Conservation (phyloP, 1,140 invertebrate genomes). For the Drosophila elegans region DNA sequence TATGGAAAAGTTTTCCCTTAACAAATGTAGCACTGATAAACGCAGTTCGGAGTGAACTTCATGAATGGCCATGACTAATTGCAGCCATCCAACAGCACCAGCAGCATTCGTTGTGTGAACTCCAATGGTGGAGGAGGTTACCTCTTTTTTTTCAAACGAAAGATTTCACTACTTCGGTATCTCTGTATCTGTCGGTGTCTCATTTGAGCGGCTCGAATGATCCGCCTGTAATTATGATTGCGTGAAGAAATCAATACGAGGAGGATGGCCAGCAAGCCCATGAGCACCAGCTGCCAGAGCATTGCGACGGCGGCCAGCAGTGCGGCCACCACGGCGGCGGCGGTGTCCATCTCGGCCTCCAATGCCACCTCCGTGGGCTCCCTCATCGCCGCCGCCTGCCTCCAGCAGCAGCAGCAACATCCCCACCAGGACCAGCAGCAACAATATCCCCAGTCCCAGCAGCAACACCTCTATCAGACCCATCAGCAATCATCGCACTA, state of each 20-base stretch:
- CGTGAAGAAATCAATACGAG: constrained; percentile 75
- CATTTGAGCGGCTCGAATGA: constrained; percentile 23
- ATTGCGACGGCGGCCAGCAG: constrained; percentile 72
- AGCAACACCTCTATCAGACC: constrained; percentile 32
- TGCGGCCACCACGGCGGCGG: constrained; percentile 63
- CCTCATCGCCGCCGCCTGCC: constrained; percentile 64
- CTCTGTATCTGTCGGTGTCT: constrained; percentile 52
- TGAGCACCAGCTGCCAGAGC: constrained; percentile 83
- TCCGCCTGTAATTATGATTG: constrained; percentile 62
- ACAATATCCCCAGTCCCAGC: constrained; percentile 21
- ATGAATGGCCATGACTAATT: constrained; percentile 66
- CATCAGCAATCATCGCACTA: constrained; percentile 61
- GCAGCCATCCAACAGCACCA: constrained; percentile 26
- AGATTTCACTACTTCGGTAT: constrained; percentile 27
- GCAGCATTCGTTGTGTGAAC: constrained; percentile 23
- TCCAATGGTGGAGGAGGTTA: constrained; percentile 13
- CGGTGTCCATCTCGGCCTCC: constrained; percentile 67
- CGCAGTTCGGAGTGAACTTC: constrained; percentile 49
- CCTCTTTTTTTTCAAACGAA: not conserved
- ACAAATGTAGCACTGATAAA: constrained; percentile 55
- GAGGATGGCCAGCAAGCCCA: constrained; percentile 58
- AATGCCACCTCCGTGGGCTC: constrained; percentile 75
- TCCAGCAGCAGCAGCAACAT: constrained; percentile 42
- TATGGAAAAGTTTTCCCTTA: constrained; percentile 74
- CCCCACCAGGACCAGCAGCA: constrained; percentile 23